Evolutionary conservation across 2,797 vertebrate species (phyloP).

Genomic region (Lacerta agilis): DNA sequence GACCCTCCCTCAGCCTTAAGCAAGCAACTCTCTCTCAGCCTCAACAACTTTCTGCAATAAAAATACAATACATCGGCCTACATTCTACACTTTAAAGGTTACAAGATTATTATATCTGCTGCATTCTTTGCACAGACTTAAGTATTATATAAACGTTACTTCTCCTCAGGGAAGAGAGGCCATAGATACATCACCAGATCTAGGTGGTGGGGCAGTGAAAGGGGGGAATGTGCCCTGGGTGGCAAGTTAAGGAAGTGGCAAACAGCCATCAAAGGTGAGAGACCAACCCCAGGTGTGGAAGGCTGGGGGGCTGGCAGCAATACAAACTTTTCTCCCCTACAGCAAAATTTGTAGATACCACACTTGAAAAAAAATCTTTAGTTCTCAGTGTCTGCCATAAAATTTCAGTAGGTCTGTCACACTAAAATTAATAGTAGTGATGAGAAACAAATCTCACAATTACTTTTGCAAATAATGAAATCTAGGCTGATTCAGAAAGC

Average conservation of each 20-base stretch:
- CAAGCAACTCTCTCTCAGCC: not conserved
- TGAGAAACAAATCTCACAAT: slow-evolving; percentile 50
- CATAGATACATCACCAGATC: too few relatives aligned
- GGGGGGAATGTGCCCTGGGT: too few relatives aligned
- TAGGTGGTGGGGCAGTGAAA: too few relatives aligned
- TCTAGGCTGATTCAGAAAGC: slow-evolving; percentile 17
- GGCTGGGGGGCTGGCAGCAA: too few relatives aligned
- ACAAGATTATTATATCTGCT: not conserved
- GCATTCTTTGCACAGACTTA: not conserved
- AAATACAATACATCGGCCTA: not conserved
- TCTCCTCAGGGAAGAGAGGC: too few relatives aligned
- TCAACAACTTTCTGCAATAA: not conserved
- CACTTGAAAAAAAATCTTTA: not conserved
- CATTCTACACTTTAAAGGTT: not conserved
- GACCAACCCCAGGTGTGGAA: too few relatives aligned
- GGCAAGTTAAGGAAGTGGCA: not conserved
- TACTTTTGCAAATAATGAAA: not conserved
- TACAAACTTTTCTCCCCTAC: too few relatives aligned
- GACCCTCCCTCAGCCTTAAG: not conserved
- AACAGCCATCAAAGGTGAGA: not conserved
- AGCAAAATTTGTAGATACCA: too few relatives aligned
- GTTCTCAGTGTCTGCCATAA: not conserved
- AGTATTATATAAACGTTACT: too few relatives aligned
- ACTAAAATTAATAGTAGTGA: slow-evolving; percentile 37
- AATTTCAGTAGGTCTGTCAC: slow-evolving; percentile 11